Evolutionary conservation across 2,888 invertebrate genomes (phyloP).

Genomic region (Lepetodrilus schrolli): DNA sequence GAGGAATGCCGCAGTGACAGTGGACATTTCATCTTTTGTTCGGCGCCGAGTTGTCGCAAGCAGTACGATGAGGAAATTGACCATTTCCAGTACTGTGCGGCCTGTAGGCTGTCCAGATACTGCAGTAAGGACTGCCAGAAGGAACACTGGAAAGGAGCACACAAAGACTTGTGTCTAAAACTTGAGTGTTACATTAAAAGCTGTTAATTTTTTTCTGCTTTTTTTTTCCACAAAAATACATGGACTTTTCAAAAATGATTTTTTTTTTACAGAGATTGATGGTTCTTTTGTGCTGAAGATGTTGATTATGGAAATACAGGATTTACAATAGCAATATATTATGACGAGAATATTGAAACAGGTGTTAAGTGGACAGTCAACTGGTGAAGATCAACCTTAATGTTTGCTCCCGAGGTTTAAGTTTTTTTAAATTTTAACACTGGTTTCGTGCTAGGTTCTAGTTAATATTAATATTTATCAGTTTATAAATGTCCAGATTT

Average conservation of each 20-base stretch:
- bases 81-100: conserved; percentile 51
- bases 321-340: no score
- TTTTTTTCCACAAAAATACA: background rate
- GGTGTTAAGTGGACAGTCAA: no score
- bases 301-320: no score
- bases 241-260: background rate
- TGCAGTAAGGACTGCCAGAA: conserved; percentile 53
- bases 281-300: no score
- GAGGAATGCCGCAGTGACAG: conserved; percentile 36
- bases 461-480: no score
- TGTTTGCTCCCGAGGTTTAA: no score
- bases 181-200: conserved; percentile 4
- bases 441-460: no score
- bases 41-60: conserved; percentile 48
- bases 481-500: no score
- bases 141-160: conserved; percentile 53
- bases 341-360: no score
- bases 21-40: conserved; percentile 41
- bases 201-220: background rate
- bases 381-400: no score
- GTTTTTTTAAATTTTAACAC: no score
- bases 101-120: conserved; percentile 49
- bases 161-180: conserved; percentile 45
- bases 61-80: conserved; percentile 27
- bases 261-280: no score